Conservation (phyloP, 2,113 vertebrate genomes). For the Cinclus mexicanus region DNA sequence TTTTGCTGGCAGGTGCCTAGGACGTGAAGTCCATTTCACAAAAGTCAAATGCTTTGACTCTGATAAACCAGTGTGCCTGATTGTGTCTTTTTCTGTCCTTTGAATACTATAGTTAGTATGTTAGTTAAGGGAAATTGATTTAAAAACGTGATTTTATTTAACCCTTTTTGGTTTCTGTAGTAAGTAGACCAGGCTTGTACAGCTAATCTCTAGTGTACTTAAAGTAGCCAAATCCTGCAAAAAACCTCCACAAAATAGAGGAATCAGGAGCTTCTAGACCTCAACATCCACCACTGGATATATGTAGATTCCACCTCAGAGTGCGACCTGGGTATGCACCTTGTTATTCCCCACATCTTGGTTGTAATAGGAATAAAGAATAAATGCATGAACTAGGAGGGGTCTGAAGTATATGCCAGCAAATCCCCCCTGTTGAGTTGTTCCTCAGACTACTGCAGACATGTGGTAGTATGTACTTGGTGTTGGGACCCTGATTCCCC, state of each 20-base stretch:
- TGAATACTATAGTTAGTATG: background rate
- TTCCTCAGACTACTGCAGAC: background rate
- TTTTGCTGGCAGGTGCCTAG: background rate
- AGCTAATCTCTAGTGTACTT: background rate
- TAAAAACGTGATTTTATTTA: background rate
- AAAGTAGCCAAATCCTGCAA: background rate
- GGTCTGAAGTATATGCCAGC: background rate
- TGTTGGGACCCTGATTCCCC: background rate
- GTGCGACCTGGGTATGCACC: background rate
- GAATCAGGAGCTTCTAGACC: background rate
- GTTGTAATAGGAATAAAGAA: background rate
- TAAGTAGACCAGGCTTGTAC: background rate
- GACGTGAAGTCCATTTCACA: background rate
- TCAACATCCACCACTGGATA: background rate
- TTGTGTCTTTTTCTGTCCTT: background rate
- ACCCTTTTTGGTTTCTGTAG: background rate
- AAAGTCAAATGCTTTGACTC: background rate
- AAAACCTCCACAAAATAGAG: background rate
- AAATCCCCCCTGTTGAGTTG: background rate
- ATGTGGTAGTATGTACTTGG: accelerated
- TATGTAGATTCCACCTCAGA: background rate
- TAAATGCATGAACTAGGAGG: background rate
- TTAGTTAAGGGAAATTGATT: background rate
- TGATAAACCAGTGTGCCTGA: background rate
- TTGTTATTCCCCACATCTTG: background rate